A percentile compares a stretch with the other conserved stretches of the same genome.
These are phyloP conservation scores for Thumatha senex DNA, from an alignment of 2,888 invertebrate genomes.

Conservation along the genomic window DNA sequence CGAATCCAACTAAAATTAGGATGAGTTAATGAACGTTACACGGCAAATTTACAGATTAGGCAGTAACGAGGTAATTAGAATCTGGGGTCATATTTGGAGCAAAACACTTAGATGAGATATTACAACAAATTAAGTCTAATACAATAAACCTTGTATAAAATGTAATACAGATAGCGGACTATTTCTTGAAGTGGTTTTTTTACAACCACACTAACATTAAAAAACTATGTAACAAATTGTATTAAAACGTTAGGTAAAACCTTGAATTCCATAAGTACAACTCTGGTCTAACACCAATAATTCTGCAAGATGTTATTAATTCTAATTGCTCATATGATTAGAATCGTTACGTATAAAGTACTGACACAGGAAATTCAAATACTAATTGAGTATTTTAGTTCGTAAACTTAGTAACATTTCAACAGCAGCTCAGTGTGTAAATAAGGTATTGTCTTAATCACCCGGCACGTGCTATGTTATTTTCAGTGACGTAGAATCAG, in stretches of 20 bases:
- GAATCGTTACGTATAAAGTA: conserved; percentile 38
- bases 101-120: too few species aligned
- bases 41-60: too few species aligned
- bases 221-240: background rate
- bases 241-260: conserved; percentile 3
- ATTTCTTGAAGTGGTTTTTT: background rate
- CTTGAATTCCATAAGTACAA: conserved; percentile 16
- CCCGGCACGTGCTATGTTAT: conserved; percentile 68
- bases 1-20: too few species aligned
- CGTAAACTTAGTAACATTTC: conserved; percentile 6
- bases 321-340: conserved; percentile 36
- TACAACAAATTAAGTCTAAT: too few species aligned
- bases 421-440: conserved; percentile 32
- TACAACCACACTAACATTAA: background rate
- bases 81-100: too few species aligned
- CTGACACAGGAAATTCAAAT: conserved; percentile 36
- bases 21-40: too few species aligned
- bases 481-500: conserved; percentile 72
- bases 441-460: conserved; percentile 53
- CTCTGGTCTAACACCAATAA: conserved; percentile 13
- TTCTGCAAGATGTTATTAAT: conserved; percentile 35
- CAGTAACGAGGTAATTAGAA: too few species aligned
- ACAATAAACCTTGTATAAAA: too few species aligned
- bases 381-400: background rate
- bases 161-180: background rate